These are phyloP conservation scores for Aegithalos caudatus DNA, from an alignment of 2,113 vertebrate genomes.

Conservation along the genomic window DNA sequence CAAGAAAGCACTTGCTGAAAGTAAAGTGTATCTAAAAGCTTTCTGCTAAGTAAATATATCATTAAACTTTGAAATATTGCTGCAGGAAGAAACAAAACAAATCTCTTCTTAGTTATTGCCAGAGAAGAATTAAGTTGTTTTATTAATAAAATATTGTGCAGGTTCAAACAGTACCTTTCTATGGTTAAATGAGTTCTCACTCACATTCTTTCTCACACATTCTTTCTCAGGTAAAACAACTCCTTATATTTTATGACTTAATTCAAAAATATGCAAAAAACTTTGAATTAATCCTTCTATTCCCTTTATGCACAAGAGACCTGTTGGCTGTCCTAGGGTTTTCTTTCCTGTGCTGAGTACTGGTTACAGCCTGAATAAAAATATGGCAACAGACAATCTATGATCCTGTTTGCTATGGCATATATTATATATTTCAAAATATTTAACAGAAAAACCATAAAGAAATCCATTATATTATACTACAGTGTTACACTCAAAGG, in stretches of 20 bases:
- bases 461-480: background rate
- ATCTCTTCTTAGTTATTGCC: background rate
- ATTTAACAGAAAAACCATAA: background rate
- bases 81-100: background rate
- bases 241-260: background rate
- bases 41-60: background rate
- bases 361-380: background rate
- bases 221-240: background rate
- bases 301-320: background rate
- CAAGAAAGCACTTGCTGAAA: background rate
- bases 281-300: background rate
- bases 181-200: background rate
- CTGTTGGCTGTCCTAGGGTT: background rate
- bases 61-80: background rate
- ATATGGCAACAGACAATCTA: background rate
- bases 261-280: background rate
- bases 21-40: background rate
- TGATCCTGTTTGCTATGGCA: background rate
- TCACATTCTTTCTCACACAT: background rate
- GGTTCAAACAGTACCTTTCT: background rate
- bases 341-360: background rate
- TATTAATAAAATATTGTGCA: background rate
- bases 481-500: background rate
- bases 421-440: background rate
- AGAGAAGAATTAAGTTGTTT: background rate